Evolutionary conservation across 2,113 vertebrate genomes (phyloP), one percentile per base, ranked within the genome.

Genomic region (Monopterus albus): DNA sequence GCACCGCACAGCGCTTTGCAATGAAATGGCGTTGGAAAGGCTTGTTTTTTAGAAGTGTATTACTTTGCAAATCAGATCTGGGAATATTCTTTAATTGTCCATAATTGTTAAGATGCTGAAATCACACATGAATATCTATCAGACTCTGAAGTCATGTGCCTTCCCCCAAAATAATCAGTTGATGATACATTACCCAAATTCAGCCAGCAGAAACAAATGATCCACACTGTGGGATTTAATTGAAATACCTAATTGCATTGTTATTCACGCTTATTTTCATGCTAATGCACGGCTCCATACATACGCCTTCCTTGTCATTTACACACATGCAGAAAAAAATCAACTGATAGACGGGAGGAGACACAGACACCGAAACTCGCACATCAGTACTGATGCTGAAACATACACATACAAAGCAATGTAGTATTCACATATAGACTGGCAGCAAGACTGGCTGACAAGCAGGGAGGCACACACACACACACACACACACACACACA

Each of bases 171-270:
- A 68, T 53, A 82, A 69, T 69, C 57, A 67, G 20, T 53, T 69
- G 46, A 86, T 78, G 51, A 67, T 72, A 61, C 66, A 38, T 72
- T 69, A 72, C 57, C 51, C 9, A 20, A 69, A 57, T 81, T 57
- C 28, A 72, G 66, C 75, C 75, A 64, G 72, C 65, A 73, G 53
- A 72, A 75, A 75, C 73, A 43, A 80, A 83, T 56, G 40, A 77
- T 72, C 56, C 77, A 58, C 64, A 42, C 64, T 50, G 65, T 85
- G 56, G 64, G 75, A 72, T 81, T 85, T 83, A 84, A 89, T 88
- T 87, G 65, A 83, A 90, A 81, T 74, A 55, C 43, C 14, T 86
- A 85, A 91, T 84, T 89, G 80, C 79, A 49, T 86, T 83, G 81
- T 87, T 87, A 81, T 86, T 84, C 84, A 81, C 62, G 28, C 23